Evolutionary conservation across 2,113 vertebrate species (phyloP).

Genomic region (Trogon melanurus): DNA sequence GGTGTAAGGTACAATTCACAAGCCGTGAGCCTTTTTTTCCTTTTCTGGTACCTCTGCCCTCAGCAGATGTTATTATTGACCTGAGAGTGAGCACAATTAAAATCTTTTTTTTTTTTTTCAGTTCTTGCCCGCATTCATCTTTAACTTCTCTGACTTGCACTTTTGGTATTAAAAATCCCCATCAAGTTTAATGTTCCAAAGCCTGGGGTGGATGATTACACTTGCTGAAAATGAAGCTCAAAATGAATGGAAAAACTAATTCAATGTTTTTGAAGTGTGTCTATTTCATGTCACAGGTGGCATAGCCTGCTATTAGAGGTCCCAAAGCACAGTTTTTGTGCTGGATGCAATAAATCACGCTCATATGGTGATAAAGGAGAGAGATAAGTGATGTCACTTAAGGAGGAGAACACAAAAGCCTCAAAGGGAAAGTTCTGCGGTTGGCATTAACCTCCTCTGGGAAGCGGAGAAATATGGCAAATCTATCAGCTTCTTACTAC

Average conservation of each 20-base stretch:
- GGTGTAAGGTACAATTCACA: not conserved
- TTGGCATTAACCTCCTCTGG: not conserved
- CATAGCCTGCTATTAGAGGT: not conserved
- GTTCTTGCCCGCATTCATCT: not conserved
- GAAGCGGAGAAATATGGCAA: not conserved
- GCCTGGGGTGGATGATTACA: not conserved
- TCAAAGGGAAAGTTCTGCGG: not conserved
- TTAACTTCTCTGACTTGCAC: not conserved
- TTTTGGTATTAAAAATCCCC: not conserved
- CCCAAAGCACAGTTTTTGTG: not conserved
- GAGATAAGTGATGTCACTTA: not conserved
- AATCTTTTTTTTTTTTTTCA: not conserved
- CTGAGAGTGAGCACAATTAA: not conserved
- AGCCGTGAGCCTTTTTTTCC: not conserved
- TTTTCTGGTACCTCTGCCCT: not conserved
- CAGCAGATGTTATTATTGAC: not conserved
- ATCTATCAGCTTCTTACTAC: not conserved
- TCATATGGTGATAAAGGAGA: not conserved
- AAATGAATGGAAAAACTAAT: conserved; percentile 4
- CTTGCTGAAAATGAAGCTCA: conserved; percentile 14
- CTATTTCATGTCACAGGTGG: not conserved
- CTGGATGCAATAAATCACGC: not conserved
- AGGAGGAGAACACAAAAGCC: not conserved
- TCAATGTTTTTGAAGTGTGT: not conserved
- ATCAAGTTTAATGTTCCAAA: not conserved